Percentiles rank a stretch among this genome's conserved stretches.
These are phyloP conservation scores for Cataglyphis hispanica DNA, from an alignment of 1,140 invertebrate species.

Conservation along the genomic window DNA sequence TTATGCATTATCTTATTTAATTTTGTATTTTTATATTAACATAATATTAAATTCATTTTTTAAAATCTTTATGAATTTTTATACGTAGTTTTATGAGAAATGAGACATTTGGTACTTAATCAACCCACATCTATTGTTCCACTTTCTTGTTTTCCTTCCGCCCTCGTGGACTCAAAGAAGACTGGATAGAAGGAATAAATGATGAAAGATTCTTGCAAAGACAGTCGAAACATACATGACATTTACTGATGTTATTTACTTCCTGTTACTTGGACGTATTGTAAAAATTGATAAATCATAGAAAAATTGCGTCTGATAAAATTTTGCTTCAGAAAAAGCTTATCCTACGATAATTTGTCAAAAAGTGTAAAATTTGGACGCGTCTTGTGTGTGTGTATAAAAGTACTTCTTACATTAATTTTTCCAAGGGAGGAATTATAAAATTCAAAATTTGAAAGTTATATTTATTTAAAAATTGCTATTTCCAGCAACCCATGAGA, in stretches of 20 bases:
- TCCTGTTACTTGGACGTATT: not conserved
- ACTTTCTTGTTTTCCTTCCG: slow-evolving; percentile 57
- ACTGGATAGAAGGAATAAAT: slow-evolving; percentile 10
- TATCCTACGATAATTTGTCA: not conserved
- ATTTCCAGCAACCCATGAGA: not conserved
- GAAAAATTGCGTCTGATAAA: not conserved
- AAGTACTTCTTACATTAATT: not conserved
- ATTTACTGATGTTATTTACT: slow-evolving; percentile 3
- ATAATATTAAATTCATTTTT: no score
- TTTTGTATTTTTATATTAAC: not conserved
- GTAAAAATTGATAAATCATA: not conserved
- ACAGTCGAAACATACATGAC: not conserved
- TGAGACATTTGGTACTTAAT: slow-evolving; percentile 56
- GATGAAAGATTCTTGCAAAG: slow-evolving; percentile 6
- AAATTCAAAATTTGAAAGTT: slow-evolving; percentile 5
- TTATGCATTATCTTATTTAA: not conserved
- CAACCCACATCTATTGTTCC: slow-evolving; percentile 70
- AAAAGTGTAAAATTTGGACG: not conserved
- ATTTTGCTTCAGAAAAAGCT: not conserved
- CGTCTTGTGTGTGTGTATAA: not conserved
- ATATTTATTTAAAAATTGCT: slow-evolving; percentile 2
- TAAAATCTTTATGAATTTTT: no score
- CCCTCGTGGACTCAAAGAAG: slow-evolving; percentile 3
- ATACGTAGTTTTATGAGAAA: not conserved
- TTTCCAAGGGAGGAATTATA: not conserved